Percentiles rank a stretch among this genome's conserved stretches.
Conservation (phyloP, 2,888 invertebrate genomes). For the Smittia aterrima region DNA sequence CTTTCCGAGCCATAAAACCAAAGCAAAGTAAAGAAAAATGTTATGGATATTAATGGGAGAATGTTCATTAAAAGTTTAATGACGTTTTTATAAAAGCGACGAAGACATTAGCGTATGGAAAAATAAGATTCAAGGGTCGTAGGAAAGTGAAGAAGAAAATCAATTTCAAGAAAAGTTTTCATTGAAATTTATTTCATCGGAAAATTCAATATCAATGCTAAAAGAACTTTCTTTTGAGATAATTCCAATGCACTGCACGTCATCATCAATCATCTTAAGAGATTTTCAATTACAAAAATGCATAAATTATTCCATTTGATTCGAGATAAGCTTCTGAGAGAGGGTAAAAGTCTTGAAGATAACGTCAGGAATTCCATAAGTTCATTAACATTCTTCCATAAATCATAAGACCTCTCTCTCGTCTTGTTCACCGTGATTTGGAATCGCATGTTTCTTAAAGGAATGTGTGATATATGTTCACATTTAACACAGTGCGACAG, state of each 20-base stretch:
- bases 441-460: not conserved
- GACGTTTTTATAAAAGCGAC: slow-evolving; percentile 35
- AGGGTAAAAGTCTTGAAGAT: not conserved
- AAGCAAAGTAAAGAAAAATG: slow-evolving; percentile 24
- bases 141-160: not conserved
- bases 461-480: not conserved
- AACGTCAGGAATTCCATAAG: slow-evolving; percentile 30
- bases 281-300: slow-evolving; percentile 33
- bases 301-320: slow-evolving; percentile 29
- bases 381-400: slow-evolving; percentile 40
- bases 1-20: slow-evolving; percentile 18
- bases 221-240: not conserved
- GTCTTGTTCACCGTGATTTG: slow-evolving; percentile 3
- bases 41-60: slow-evolving; percentile 41
- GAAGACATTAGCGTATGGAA: slow-evolving; percentile 34
- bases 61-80: slow-evolving; percentile 42
- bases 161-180: not conserved
- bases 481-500: not conserved
- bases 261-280: slow-evolving; percentile 14
- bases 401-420: slow-evolving; percentile 27
- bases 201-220: not conserved
- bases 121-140: slow-evolving; percentile 14
- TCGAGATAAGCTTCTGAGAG: not conserved
- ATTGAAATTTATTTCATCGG: slow-evolving; percentile 6
- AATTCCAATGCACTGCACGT: not conserved